Conservation (phyloP, 2,797 vertebrate genomes). For the Phoeniculus purpureus region DNA sequence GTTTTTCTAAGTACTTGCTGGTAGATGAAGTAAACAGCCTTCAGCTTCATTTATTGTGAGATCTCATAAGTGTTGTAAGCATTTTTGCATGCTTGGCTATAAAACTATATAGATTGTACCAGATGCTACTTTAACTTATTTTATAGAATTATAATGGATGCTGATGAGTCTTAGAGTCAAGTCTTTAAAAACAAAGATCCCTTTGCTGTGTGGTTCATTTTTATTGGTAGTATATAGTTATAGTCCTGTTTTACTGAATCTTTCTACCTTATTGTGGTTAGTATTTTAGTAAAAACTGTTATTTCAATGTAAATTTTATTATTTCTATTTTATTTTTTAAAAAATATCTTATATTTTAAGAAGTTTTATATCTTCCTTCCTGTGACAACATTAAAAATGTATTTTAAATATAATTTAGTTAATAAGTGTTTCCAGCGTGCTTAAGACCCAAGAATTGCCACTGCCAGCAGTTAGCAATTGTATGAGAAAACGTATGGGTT, state of each 20-base stretch:
- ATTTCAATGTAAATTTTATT: background rate
- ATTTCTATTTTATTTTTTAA: too few relatives aligned
- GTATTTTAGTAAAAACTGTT: background rate
- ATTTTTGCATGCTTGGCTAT: constrained; percentile 36
- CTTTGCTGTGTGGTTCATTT: background rate
- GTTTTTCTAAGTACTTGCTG: background rate
- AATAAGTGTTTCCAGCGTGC: background rate
- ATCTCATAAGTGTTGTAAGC: background rate
- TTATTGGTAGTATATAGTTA: background rate
- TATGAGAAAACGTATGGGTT: background rate
- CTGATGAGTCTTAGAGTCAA: constrained; percentile 20
- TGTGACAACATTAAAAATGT: background rate
- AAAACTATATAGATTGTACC: constrained; percentile 46
- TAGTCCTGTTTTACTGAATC: background rate
- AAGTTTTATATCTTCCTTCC: background rate
- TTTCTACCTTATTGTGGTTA: background rate
- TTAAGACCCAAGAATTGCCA: background rate
- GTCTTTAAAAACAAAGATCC: constrained; percentile 32
- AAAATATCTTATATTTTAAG: background rate
- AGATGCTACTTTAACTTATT: constrained; percentile 43
- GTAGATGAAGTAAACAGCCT: background rate
- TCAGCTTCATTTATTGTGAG: constrained; percentile 14
- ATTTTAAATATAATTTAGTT: background rate
- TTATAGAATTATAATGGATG: constrained; percentile 59
- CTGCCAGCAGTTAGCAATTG: background rate